Percentiles rank a stretch among this genome's conserved stretches.
phyloP scores from a whole-genome alignment of 2,113 vertebrate species.

The Geococcyx californianus region DNA sequence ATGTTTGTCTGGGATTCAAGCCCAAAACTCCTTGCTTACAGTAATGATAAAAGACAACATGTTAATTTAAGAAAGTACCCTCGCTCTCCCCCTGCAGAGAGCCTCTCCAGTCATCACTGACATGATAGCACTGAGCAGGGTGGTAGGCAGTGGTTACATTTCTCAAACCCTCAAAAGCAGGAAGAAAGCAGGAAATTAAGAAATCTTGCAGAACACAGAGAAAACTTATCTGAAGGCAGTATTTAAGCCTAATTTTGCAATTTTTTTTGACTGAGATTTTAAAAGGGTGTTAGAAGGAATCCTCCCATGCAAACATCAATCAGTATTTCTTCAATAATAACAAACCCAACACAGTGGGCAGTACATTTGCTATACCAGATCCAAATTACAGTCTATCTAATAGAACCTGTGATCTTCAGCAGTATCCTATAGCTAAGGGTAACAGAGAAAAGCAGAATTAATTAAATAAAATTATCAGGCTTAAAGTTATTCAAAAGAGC shows the following conservation, averaged over 20 bases:
- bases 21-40: constrained; percentile 13
- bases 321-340: neutral
- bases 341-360: neutral
- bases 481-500: neutral
- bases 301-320: neutral
- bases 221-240: neutral
- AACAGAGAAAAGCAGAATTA: neutral
- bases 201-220: neutral
- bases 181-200: neutral
- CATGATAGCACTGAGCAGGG: neutral
- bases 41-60: neutral
- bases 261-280: neutral
- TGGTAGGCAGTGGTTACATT: neutral
- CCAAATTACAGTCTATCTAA: neutral
- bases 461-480: neutral
- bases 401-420: neutral
- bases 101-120: neutral
- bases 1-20: neutral
- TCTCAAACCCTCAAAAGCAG: neutral
- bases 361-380: neutral
- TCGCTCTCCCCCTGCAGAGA: neutral
- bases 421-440: neutral
- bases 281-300: neutral
- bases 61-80: neutral
- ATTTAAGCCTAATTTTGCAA: neutral